Evolutionary conservation across 2,888 invertebrate genomes (phyloP), one percentile per base, ranked within the genome.

Genomic region (Lasius fuliginosus): DNA sequence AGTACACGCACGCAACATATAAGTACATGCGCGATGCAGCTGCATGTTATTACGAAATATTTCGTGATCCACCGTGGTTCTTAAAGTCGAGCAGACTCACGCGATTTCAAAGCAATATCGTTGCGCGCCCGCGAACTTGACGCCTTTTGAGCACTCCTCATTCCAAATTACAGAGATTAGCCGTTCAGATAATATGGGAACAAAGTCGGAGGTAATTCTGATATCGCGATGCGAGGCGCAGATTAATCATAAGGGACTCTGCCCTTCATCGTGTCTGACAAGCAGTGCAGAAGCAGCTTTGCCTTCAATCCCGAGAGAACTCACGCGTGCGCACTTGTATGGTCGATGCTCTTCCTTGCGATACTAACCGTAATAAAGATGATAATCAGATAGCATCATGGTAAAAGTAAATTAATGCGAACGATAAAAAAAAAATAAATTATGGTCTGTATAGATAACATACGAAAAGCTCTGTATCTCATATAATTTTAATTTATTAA

Each of bases 211-310:
- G 79, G 74, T 60, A 74, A 81, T 81, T 81, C 60, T 60, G 60
- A 74, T 74, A 73, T 81, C 60, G 75, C 23, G 79, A 73, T 60
- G 71, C 79, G 46, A 60, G 73, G 42, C 73, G 79, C 74, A 71
- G 74, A 81, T 81, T 81, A 81, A 74, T 81, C 79, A 81, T 81
- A 81, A 81, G 36, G 46, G 74, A 60, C 58, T 73, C 71, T 42
- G 79, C 53, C 71, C 53, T 71, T 77, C 69, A 56, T 77, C 71
- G 77, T 40, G 56, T 40, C 53, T 56, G 56, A 69, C 77, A 36
- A 69, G 53, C 71, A 30, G 30, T 5, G 71, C 46, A 5, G 60
- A 46, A 60, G 18, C 33, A 60, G 74, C 58, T 33, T 77, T 30
- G n/a, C 33, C 71, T 46, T 60, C 74, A 60, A 62, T 46, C 46